Conservation (phyloP, 1,140 invertebrate species). For the Eumaeus atala region DNA sequence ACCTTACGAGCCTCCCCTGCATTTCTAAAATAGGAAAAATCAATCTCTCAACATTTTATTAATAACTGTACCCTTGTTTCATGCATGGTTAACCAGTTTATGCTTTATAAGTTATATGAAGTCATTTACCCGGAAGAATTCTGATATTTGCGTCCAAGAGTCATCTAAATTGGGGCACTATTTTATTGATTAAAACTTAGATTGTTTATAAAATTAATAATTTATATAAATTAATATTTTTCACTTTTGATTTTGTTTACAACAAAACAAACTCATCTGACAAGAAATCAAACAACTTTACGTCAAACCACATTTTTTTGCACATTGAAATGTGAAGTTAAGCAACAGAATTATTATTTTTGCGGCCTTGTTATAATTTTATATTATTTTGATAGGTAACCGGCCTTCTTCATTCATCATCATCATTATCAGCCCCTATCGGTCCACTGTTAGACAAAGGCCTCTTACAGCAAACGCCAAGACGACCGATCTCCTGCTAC, state of each 20-base stretch:
- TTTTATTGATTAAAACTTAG: not conserved
- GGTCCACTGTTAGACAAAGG: too few relatives aligned
- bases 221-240: not conserved
- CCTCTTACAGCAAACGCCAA: too few relatives aligned
- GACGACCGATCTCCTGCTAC: too few relatives aligned
- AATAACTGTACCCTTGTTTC: constrained; percentile 40
- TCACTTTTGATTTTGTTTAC: constrained; percentile 5
- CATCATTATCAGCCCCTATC: too few relatives aligned
- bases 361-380: too few relatives aligned
- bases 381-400: too few relatives aligned
- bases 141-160: constrained; percentile 68
- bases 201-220: constrained; percentile 6
- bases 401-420: too few relatives aligned
- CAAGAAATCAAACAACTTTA: not conserved
- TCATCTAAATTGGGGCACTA: constrained; percentile 48
- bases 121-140: constrained; percentile 68
- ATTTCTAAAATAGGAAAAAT: constrained; percentile 73
- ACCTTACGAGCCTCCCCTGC: constrained; percentile 66
- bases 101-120: constrained; percentile 38
- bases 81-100: constrained; percentile 56
- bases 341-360: too few relatives aligned
- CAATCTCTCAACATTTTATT: constrained; percentile 51
- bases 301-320: too few relatives aligned
- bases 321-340: too few relatives aligned
- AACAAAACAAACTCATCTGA: constrained; percentile 6